Evolutionary conservation across 2,888 invertebrate genomes (phyloP), one percentile per base, ranked within the genome.

Genomic region (Eristalis tenax): DNA sequence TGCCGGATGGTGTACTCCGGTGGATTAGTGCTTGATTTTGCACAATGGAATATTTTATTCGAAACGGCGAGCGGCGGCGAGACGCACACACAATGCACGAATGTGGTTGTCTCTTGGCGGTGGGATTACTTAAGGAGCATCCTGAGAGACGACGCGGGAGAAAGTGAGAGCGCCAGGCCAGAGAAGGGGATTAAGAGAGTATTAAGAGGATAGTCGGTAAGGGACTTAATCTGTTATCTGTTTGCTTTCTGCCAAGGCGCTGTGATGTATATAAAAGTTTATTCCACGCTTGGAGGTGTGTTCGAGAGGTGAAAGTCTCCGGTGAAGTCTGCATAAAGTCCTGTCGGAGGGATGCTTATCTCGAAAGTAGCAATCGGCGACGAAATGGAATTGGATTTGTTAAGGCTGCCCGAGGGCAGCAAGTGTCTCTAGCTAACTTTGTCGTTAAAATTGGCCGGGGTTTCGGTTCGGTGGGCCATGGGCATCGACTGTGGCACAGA

Each of bases 11-110:
- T 83, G 78, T 70, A 75, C 70, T 79, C 70, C 56, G 83, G 75
- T 59, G 86, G 86, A 83, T 86, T 86, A 82, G 70, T 79, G 75
- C 40, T 66, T 83, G 86, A 86, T 86, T 86, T 83, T 79, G 71
- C 71, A 61, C 66, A 65, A 75, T 64, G 69, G 78, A 79, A 83
- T 86, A 86, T 86, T 86, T 86, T 83, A 83, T 75, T 83, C 75
- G 70, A 61, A 43, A 73, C 43, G 63, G 66, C 26, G 66, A n/a
- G 64, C 22, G 56, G 59, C 1, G 6, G 70, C 35, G 63, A 18
- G 10, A 18, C 32, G 28, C 13, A 65, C n/a, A 22, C 38, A 65
- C 64, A 65, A 13, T 18, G 38, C 15, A 1, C 11, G 15, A 56
- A 32, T 32, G 32, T 32, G 32, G 4, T 10, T 35, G 69, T 32